Percentiles rank a stretch among this genome's conserved stretches.
These are phyloP conservation scores for Clostera curtula DNA, from an alignment of 2,888 invertebrate species.

Conservation along the genomic window DNA sequence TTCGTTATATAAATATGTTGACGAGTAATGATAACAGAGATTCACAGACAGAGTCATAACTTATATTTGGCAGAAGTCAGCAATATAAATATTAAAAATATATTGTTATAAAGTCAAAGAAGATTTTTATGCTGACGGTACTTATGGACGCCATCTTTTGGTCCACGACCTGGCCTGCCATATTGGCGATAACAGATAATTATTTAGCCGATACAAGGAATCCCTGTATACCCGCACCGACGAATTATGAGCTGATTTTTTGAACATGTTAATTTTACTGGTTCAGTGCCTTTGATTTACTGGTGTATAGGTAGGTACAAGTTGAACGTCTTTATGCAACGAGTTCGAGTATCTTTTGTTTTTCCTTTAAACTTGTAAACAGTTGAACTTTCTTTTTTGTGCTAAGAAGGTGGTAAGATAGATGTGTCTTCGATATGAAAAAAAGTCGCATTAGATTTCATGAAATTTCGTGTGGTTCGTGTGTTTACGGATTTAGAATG, in stretches of 20 bases:
- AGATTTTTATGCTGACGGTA: conserved; percentile 38
- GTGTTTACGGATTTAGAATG: too few relatives aligned
- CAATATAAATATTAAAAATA: neutral
- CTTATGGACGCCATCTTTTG: conserved; percentile 49
- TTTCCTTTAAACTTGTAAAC: too few relatives aligned
- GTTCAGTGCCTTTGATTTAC: conserved; percentile 13
- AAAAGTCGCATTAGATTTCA: too few relatives aligned
- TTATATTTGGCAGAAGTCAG: too few relatives aligned
- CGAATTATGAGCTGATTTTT: conserved; percentile 48
- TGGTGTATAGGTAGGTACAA: conserved; percentile 13
- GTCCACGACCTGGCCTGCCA: conserved; percentile 50
- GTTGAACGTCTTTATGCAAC: conserved; percentile 1
- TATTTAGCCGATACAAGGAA: conserved; percentile 64
- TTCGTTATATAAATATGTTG: too few relatives aligned
- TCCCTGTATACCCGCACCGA: conserved; percentile 46
- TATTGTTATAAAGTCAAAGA: conserved; percentile 3
- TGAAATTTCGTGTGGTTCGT: too few relatives aligned
- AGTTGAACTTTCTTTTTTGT: too few relatives aligned
- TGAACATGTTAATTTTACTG: conserved; percentile 56
- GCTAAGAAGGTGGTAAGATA: too few relatives aligned
- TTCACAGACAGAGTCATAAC: too few relatives aligned
- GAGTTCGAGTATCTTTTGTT: too few relatives aligned
- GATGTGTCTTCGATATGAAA: too few relatives aligned
- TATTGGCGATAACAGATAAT: conserved; percentile 64
- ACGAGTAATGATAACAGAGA: too few relatives aligned